Conservation (phyloP, 1,140 invertebrate genomes). For the Orius insidiosus region DNA sequence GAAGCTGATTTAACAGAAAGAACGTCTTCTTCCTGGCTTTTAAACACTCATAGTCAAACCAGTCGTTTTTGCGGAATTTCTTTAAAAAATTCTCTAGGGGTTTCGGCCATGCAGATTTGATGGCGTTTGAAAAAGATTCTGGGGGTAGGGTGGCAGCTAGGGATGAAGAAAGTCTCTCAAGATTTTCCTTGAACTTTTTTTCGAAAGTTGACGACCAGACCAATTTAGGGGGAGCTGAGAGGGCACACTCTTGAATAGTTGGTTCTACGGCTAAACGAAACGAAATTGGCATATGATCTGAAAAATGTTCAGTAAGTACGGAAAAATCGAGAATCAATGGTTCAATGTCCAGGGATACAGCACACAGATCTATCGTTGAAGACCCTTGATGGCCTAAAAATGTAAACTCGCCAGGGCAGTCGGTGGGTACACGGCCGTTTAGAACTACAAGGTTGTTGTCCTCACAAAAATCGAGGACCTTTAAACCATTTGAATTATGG, state of each 20-base stretch:
- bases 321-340: neutral
- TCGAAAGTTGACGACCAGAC: neutral
- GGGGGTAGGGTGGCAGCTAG: no score
- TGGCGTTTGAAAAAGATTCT: neutral
- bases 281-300: neutral
- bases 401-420: neutral
- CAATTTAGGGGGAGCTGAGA: neutral
- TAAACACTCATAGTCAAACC: conserved; percentile 9
- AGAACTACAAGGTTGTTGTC: neutral
- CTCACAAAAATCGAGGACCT: neutral
- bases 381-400: conserved; percentile 3
- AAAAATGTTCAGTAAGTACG: neutral
- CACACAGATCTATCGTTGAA: neutral
- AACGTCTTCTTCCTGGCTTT: conserved; percentile 2
- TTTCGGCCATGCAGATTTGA: neutral
- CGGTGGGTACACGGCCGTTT: neutral
- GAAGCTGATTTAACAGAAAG: neutral
- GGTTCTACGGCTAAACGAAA: neutral
- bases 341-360: neutral
- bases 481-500: neutral
- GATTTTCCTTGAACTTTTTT: neutral
- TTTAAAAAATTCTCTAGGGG: neutral
- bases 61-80: neutral
- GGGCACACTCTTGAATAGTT: neutral
- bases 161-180: no score